Conservation (phyloP, 1,140 invertebrate genomes). For the Caenorhabditis elegans region WBcel235 BX284604.4:7999501-8000000, state of each 20-base stretch:
- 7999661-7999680: slow-evolving; percentile 9
- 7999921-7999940: not conserved
- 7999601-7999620: slow-evolving; percentile 55
- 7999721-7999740: not conserved
- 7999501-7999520: slow-evolving; percentile 54
- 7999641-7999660: not conserved
- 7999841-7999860: slow-evolving; percentile 57
- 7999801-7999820: not conserved
- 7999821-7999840: not conserved
- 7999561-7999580: slow-evolving; percentile 64
- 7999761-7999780: slow-evolving; percentile 78
- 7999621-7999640: slow-evolving; percentile 40
- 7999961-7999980: not conserved
- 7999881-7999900: not conserved
- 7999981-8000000: not conserved
- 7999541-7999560: slow-evolving; percentile 59
- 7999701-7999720: not conserved
- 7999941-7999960: slow-evolving; percentile 3
- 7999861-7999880: slow-evolving; percentile 22
- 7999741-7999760: slow-evolving; percentile 75
- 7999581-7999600: slow-evolving; percentile 60
- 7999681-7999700: slow-evolving; percentile 18
- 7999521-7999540: slow-evolving; percentile 41
- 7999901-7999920: slow-evolving; percentile 14
- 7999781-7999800: not conserved